A percentile compares a stretch with the other conserved stretches of the same genome.
Evolutionary conservation across 2,797 vertebrate species (phyloP).

Genomic region (Galagoides demidoff): DNA sequence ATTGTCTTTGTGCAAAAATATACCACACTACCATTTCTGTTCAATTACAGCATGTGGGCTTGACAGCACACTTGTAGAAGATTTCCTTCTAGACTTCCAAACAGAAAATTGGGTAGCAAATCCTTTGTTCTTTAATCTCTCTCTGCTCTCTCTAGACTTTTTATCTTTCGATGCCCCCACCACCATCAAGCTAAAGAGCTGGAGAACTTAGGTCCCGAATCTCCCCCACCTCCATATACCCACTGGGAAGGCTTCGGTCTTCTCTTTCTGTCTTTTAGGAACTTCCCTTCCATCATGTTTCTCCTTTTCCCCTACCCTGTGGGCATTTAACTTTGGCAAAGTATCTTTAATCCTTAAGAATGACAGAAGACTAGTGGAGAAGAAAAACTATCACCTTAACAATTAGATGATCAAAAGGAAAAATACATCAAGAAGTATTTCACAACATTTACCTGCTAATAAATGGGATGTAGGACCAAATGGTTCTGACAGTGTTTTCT

Average conservation of each 20-base stretch:
- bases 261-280: not conserved
- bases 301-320: not conserved
- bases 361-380: not conserved
- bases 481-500: not conserved
- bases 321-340: slow-evolving; percentile 9
- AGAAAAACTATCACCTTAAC: not conserved
- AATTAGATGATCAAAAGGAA: not conserved
- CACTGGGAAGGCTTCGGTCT: not conserved
- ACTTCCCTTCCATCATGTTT: not conserved
- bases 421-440: not conserved
- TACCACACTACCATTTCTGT: not conserved
- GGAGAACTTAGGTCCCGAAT: not conserved
- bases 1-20: not conserved
- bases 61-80: not conserved
- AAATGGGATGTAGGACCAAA: not conserved
- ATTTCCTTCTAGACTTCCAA: not conserved
- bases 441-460: not conserved
- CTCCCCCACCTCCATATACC: not conserved
- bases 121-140: not conserved
- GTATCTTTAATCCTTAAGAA: not conserved
- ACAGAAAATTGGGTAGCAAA: not conserved
- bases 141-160: not conserved
- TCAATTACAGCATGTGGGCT: not conserved
- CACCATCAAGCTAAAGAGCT: not conserved
- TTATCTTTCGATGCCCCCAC: not conserved